These are phyloP conservation scores for Macquaria ambigua DNA, from an alignment of 2,113 vertebrate genomes.

Conservation along the genomic window DNA sequence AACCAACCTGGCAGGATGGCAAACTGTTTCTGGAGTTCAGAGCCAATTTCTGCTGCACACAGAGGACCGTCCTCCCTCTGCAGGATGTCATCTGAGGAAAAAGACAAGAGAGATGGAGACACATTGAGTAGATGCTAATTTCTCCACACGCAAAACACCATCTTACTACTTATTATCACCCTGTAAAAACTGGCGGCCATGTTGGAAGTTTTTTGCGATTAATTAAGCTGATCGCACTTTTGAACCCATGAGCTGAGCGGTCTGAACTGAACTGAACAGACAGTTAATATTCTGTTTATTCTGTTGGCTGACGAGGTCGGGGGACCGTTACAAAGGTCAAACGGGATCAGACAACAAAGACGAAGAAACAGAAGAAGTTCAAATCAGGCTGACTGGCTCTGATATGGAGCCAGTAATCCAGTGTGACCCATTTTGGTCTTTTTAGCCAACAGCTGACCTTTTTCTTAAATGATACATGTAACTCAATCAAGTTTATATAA, in stretches of 20 bases:
- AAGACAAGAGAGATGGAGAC: not conserved
- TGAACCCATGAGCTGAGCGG: not conserved
- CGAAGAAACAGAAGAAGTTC: not conserved
- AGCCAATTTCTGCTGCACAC: conserved; percentile 89
- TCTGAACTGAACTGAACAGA: not conserved
- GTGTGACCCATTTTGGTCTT: not conserved
- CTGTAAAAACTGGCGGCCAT: not conserved
- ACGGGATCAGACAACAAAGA: not conserved
- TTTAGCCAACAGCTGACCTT: not conserved
- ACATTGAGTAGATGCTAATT: not conserved
- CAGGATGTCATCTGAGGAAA: conserved; percentile 90
- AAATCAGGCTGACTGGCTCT: not conserved
- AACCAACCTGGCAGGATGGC: conserved; percentile 92
- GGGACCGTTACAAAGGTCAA: not conserved
- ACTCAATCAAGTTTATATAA: not conserved
- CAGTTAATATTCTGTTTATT: not conserved
- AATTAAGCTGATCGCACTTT: not conserved
- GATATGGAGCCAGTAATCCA: not conserved
- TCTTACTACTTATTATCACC: not conserved
- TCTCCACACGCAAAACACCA: not conserved
- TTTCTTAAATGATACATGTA: not conserved
- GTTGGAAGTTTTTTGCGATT: not conserved
- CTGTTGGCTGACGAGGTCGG: not conserved
- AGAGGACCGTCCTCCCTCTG: conserved; percentile 86
- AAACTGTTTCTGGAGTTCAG: conserved; percentile 92